Evolutionary conservation across 2,888 invertebrate genomes (phyloP), one percentile per base, ranked within the genome.

Genomic region (Agonopterix alstromeriana): DNA sequence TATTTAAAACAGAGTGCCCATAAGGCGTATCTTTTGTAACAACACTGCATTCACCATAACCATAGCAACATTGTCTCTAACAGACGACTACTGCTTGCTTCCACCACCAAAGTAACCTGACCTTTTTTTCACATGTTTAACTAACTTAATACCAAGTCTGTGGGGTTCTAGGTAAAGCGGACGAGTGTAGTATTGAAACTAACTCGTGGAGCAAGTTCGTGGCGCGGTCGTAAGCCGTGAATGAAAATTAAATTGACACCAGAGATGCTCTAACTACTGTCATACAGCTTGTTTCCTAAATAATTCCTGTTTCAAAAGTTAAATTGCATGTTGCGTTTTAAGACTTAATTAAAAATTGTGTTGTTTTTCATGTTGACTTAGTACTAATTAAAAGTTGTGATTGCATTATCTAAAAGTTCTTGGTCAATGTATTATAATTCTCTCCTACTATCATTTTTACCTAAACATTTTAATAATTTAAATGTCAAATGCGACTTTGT

Each of bases 221-320:
- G 8, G 42, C 45, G 45, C 52, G 53, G 51, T 59, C 57, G 58
- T 61, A 64, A 62, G 58, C 60, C 48, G 56, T 49, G 54, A 64
- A 65, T 65, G 62, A 63, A 69, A 69, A 67, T 69, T 69, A 63
- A 67, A 67, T 63, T 38, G 38, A 38, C 62, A 63, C 55, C 47
- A 41, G 42, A 51, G 58, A 47, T 47, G 51, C 14, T 36, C 42
- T 36, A 27, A 27, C 27, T 27, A 27, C 27, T 27, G 5, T 27
- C 5, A 27, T 27, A 27, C 27, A 27, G 27, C 27, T 27, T 27
- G 27, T 7, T 27, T 27, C 27, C 17, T 17, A 17, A 17, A 17
- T 27, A 27, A 27, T 27, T 27, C 27, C 27, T 7, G 27, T 27
- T 27, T 7, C 27, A 7, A 27, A 27, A 27, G 27, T 27, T 27